Percentiles rank a stretch among this genome's conserved stretches.
phyloP scores from a whole-genome alignment of 2,888 invertebrate genomes.

The Cheilosia impressa region DNA sequence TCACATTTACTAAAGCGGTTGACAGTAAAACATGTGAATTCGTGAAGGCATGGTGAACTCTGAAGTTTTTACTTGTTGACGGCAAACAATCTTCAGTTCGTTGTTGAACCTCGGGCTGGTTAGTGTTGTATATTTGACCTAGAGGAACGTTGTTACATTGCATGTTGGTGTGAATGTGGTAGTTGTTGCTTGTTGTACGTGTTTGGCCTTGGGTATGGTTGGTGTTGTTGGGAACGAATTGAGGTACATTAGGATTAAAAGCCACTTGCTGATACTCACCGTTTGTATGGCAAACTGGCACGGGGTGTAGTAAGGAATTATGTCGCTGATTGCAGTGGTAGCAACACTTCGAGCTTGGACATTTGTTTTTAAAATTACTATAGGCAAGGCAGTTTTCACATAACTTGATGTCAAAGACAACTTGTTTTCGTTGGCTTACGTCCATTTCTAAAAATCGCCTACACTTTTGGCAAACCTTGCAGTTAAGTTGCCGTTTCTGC shows the following conservation, averaged over 20 bases:
- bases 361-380: not conserved
- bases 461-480: not conserved
- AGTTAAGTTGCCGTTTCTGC: not conserved
- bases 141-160: no score
- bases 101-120: not conserved
- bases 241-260: not conserved
- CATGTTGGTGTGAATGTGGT: no score
- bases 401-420: not conserved
- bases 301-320: no score
- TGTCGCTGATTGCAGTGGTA: not conserved
- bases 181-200: not conserved
- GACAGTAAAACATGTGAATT: conserved; percentile 8
- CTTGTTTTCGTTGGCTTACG: not conserved
- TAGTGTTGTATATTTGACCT: not conserved
- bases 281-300: no score
- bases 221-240: not conserved
- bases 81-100: not conserved
- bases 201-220: not conserved
- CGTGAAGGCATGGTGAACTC: not conserved
- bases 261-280: no score
- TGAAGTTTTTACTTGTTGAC: not conserved
- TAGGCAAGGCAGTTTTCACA: conserved; percentile 1
- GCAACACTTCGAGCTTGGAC: conserved; percentile 7
- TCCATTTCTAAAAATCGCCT: not conserved
- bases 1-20: not conserved